A percentile compares a stretch with the other conserved stretches of the same genome.
Evolutionary conservation across 2,888 invertebrate genomes (phyloP).

Genomic region (Sminthurides aquaticus): DNA sequence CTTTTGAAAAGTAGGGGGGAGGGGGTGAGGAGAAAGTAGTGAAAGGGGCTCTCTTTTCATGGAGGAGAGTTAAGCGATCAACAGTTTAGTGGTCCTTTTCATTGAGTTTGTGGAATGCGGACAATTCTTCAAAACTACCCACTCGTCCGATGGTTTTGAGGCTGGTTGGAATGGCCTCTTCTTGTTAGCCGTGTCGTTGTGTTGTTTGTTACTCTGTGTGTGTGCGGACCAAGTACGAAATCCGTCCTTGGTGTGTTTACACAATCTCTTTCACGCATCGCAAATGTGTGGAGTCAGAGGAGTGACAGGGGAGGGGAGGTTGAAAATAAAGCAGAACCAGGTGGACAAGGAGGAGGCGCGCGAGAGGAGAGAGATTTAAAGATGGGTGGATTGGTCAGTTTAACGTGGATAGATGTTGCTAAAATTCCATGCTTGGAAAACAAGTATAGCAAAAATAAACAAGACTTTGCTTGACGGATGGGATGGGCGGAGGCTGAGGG

Average conservation of each 20-base stretch:
- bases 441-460: too few relatives aligned
- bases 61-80: neutral
- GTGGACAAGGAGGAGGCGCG: too few relatives aligned
- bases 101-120: neutral
- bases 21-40: neutral
- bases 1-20: neutral
- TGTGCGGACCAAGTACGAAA: neutral
- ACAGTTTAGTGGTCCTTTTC: neutral
- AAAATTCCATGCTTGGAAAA: too few relatives aligned
- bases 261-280: neutral
- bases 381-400: too few relatives aligned
- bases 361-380: too few relatives aligned
- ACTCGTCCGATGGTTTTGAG: neutral
- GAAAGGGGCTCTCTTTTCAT: neutral
- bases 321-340: too few relatives aligned
- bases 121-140: constrained; percentile 1
- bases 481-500: too few relatives aligned
- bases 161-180: neutral
- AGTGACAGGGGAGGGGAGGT: neutral
- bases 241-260: neutral
- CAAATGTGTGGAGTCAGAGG: neutral
- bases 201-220: too few relatives aligned
- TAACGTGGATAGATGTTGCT: too few relatives aligned
- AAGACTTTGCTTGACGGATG: too few relatives aligned
- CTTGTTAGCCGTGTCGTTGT: too few relatives aligned